These are phyloP conservation scores for Leptobrachium leishanense DNA, from an alignment of 2,113 vertebrate species.

Conservation along the genomic window DNA sequence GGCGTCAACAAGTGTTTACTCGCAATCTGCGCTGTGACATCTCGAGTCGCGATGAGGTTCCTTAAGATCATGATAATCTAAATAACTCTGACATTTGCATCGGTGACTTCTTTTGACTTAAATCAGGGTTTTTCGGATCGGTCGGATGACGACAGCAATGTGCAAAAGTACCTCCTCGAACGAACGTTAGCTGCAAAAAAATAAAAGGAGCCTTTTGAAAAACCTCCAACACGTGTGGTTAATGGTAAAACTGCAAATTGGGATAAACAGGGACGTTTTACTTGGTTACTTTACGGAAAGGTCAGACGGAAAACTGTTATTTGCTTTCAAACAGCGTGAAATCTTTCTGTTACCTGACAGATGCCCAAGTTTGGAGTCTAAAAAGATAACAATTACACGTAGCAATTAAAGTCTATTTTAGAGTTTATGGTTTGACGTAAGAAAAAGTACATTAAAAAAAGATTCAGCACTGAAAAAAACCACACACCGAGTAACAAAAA, in stretches of 20 bases:
- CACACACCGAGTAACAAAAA: no score
- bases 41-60: neutral
- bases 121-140: constrained; percentile 6
- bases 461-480: no score
- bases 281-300: constrained; percentile 34
- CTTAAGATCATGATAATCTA: constrained; percentile 21
- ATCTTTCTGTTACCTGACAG: constrained; percentile 15
- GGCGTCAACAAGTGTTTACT: neutral
- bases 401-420: constrained; percentile 1
- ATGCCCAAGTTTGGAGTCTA: constrained; percentile 19
- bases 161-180: constrained; percentile 12
- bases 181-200: constrained; percentile 14
- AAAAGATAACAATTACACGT: constrained; percentile 23
- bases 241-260: constrained; percentile 13
- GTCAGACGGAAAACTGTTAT: constrained; percentile 20
- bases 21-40: neutral
- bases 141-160: constrained; percentile 17
- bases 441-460: no score
- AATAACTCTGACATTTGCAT: constrained; percentile 38
- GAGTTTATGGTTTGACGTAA: no score
- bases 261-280: neutral
- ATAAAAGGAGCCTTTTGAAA: no score
- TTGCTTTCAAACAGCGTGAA: constrained; percentile 10
- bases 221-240: neutral
- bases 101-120: neutral